Conservation (phyloP, 2,888 invertebrate genomes). For the Iphiclides podalirius region DNA sequence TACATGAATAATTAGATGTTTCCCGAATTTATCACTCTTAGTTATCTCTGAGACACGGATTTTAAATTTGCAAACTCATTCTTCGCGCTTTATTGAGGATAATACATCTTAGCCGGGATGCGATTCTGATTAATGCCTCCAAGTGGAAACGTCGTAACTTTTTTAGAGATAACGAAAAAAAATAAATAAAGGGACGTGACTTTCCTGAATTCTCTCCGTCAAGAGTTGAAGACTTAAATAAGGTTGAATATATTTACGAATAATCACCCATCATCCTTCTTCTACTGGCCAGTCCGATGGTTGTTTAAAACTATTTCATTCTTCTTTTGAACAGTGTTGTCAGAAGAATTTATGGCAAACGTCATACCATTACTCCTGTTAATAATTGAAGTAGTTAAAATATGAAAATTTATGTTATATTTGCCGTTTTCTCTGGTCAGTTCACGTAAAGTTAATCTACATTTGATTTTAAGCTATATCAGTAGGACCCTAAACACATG, state of each 20-base stretch:
- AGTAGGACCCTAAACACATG: too few relatives aligned
- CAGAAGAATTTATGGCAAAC: slow-evolving; percentile 46
- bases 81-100: slow-evolving; percentile 76
- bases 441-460: too few relatives aligned
- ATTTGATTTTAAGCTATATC: too few relatives aligned
- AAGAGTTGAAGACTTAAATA: not conserved
- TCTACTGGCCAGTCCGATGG: slow-evolving; percentile 18
- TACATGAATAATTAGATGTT: slow-evolving; percentile 79
- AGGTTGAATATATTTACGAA: not conserved
- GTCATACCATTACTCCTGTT: slow-evolving; percentile 35
- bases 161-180: slow-evolving; percentile 74
- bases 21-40: slow-evolving; percentile 61
- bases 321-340: slow-evolving; percentile 61
- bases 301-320: slow-evolving; percentile 38
- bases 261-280: not conserved
- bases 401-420: slow-evolving; percentile 49
- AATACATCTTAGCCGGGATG: slow-evolving; percentile 71
- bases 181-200: slow-evolving; percentile 75
- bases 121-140: slow-evolving; percentile 76
- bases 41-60: slow-evolving; percentile 75
- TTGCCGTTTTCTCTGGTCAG: slow-evolving; percentile 55
- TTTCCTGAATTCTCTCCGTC: slow-evolving; percentile 54
- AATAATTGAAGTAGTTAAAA: slow-evolving; percentile 41
- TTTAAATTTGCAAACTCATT: slow-evolving; percentile 77
- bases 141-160: slow-evolving; percentile 67